phyloP scores from a whole-genome alignment of 2,888 invertebrate species.

The Drosophila rubida region DNA sequence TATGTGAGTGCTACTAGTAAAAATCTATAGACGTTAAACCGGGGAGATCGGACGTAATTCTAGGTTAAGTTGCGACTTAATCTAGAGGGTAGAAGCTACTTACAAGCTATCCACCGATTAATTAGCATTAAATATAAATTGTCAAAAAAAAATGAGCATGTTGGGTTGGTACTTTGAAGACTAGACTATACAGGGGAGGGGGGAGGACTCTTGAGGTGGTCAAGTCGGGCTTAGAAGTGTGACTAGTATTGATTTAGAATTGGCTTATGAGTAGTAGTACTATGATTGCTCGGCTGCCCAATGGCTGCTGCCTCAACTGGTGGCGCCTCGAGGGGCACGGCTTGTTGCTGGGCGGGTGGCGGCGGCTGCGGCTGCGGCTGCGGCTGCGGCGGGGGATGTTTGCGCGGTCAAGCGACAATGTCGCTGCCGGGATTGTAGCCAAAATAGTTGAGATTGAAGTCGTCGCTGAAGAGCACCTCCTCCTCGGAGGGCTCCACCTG shows the following conservation, averaged over 20 bases:
- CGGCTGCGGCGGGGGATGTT: slow-evolving; percentile 24
- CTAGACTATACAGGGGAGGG: slow-evolving; percentile 58
- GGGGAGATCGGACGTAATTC: slow-evolving; percentile 6
- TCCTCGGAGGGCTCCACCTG: slow-evolving; percentile 81
- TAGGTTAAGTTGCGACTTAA: slow-evolving; percentile 42
- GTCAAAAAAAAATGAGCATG: slow-evolving; percentile 45
- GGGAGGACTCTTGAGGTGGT: slow-evolving; percentile 54
- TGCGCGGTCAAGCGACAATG: slow-evolving; percentile 84
- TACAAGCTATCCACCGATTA: slow-evolving; percentile 47
- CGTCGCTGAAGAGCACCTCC: slow-evolving; percentile 84
- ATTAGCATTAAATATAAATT: slow-evolving; percentile 32
- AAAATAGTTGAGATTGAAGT: slow-evolving; percentile 85
- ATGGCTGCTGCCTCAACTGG: slow-evolving; percentile 10
- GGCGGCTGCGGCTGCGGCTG: slow-evolving; percentile 18
- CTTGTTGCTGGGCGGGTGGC: slow-evolving; percentile 1
- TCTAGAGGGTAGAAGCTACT: slow-evolving; percentile 58
- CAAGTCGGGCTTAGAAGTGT: slow-evolving; percentile 49
- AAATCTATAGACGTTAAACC: slow-evolving; percentile 9
- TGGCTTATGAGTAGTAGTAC: slow-evolving; percentile 71
- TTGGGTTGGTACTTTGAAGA: slow-evolving; percentile 67
- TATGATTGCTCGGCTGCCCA: slow-evolving; percentile 32
- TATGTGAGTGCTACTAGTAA: slow-evolving; percentile 34
- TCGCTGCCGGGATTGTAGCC: slow-evolving; percentile 83
- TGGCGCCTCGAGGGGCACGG: slow-evolving; percentile 2
- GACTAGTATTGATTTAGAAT: slow-evolving; percentile 76